phyloP scores from a whole-genome alignment of 2,113 vertebrate genomes.

The Gadus macrocephalus region DNA sequence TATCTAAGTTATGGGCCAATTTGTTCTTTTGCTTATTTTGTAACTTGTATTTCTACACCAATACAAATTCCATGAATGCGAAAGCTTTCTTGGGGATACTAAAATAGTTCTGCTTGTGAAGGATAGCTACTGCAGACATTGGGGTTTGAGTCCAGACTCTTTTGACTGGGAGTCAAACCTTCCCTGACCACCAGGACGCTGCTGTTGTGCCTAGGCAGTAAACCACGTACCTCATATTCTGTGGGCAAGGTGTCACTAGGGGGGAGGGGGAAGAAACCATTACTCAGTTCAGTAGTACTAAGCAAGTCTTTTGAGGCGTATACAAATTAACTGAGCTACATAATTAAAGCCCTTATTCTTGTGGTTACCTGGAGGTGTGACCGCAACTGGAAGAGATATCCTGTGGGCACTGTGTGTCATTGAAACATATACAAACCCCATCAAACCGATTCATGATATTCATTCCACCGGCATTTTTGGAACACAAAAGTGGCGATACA shows the following conservation, averaged over 20 bases:
- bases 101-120: too few relatives aligned
- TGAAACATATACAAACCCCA: background rate
- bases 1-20: background rate
- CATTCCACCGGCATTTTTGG: too few relatives aligned
- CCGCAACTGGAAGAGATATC: slow-evolving; percentile 77
- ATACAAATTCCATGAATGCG: too few relatives aligned
- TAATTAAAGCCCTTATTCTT: background rate
- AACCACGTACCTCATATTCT: slow-evolving; percentile 60
- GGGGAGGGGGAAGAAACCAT: slow-evolving; percentile 14
- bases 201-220: background rate
- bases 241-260: slow-evolving; percentile 75
- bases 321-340: background rate
- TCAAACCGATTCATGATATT: background rate
- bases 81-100: too few relatives aligned
- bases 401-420: slow-evolving; percentile 60
- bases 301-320: background rate
- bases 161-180: too few relatives aligned
- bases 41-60: background rate
- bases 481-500: background rate
- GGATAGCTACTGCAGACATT: too few relatives aligned
- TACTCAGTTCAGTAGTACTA: slow-evolving; percentile 35
- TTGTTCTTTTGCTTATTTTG: background rate
- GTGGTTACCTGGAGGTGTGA: slow-evolving; percentile 78
- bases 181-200: too few relatives aligned
- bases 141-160: too few relatives aligned